Evolutionary conservation across 2,797 vertebrate genomes (phyloP).

Genomic region (Heteromormyrus szaboi): DNA sequence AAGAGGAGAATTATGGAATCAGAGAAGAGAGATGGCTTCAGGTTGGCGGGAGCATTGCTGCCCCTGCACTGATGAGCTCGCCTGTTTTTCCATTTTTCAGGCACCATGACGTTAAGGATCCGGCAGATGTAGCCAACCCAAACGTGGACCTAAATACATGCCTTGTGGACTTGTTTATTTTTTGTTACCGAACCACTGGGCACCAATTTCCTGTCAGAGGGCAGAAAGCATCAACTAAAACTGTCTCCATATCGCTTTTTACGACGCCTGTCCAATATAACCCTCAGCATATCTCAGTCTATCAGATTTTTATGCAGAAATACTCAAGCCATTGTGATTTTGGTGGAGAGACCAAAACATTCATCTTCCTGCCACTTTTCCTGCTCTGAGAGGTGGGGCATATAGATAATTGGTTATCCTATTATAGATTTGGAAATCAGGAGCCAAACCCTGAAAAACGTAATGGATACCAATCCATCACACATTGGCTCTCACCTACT

Average conservation of each 20-base stretch:
- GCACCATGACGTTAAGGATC: not conserved
- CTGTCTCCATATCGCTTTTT: not conserved
- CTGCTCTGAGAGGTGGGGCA: not conserved
- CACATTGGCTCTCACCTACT: not conserved
- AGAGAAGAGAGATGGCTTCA: not conserved
- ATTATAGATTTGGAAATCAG: slow-evolving; percentile 1
- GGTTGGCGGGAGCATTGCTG: not conserved
- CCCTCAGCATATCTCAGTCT: not conserved
- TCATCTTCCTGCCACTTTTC: not conserved
- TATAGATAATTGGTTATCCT: not conserved
- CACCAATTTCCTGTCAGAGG: not conserved
- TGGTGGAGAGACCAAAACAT: not conserved
- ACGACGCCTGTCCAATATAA: not conserved
- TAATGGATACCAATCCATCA: not conserved
- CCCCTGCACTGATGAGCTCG: not conserved
- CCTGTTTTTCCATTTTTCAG: not conserved
- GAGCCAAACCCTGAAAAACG: not conserved
- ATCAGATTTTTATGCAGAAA: not conserved
- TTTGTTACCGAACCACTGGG: not conserved
- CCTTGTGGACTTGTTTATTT: not conserved
- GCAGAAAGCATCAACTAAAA: not conserved
- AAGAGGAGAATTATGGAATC: not conserved
- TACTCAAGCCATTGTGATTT: not conserved
- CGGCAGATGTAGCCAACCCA: not conserved
- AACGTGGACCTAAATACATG: not conserved